Base-by-base conservation (phyloP, 2,888 invertebrate genomes). In the Hypolimnas misippus region DNA sequence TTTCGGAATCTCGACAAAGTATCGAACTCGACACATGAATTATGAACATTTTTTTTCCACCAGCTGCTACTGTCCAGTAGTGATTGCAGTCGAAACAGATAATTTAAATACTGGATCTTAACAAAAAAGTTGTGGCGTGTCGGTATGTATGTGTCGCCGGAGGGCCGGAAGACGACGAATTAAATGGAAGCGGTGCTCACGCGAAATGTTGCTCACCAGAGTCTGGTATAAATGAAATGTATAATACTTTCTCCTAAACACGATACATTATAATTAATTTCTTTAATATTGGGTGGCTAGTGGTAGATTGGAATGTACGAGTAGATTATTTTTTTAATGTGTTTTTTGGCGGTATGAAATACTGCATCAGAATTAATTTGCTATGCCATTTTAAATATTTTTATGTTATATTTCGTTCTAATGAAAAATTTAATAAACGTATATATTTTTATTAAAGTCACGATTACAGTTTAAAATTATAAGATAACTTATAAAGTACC, bases 91-190 rank as follows among this genome's bases (percentile, higher is more conserved):
- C 52, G 50, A 56, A 63, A 57, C 35, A 49, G 59, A 62, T 68
- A 64, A 67, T 67, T 68, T 68, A 57, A 55, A 62, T 51, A 52
- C 50, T 52, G 56, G 49, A 46, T 46, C 54, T 63, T 62, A 57
- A 57, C 50, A 65, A 63, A 56, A 33, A 59, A 60, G 63, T 38
- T 19, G 67, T 84, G 70, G 83, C 85, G 81, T 85, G 85, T 73
- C 55, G 75, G 84, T 79, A 84, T 83, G 81, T 75, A 73, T 67
- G 68, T 74, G 75, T 67, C 70, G 84, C 86, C 86, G 68, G 70
- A 64, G 84, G 87, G 77, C 81, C 85, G 84, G 86, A 86, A 85
- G 82, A 74, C 76, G 78, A 77, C 81, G 76, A 81, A 83, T 83
- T 82, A 83, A 83, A 76, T 79, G 79, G 80, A 72, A 74, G 76